Percentiles rank a stretch among this genome's conserved stretches.
Conservation (phyloP, 2,888 invertebrate genomes). For the Rhodophaea formosa region DNA sequence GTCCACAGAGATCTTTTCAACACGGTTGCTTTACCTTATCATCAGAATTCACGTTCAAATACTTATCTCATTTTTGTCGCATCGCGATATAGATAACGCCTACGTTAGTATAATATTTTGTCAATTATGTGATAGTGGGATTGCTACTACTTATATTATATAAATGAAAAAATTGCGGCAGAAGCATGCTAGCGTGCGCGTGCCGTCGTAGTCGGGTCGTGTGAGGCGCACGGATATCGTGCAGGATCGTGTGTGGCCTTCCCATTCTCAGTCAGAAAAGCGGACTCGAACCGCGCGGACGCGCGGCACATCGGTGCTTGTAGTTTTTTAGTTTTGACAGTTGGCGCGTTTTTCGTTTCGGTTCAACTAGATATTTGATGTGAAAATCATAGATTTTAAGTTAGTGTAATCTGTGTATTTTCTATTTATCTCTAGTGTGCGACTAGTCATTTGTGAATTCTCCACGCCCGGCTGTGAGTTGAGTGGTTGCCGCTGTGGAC, state of each 20-base stretch:
- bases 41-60: slow-evolving; percentile 58
- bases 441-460: slow-evolving; percentile 74
- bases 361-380: slow-evolving; percentile 64
- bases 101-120: slow-evolving; percentile 66
- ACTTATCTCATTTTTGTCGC: slow-evolving; percentile 75
- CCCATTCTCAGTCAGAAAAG: slow-evolving; percentile 67
- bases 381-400: slow-evolving; percentile 78
- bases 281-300: slow-evolving; percentile 76
- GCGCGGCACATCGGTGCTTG: slow-evolving; percentile 78
- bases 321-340: slow-evolving; percentile 80
- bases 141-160: slow-evolving; percentile 62
- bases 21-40: slow-evolving; percentile 64
- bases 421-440: slow-evolving; percentile 70
- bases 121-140: slow-evolving; percentile 68
- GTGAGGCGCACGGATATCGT: slow-evolving; percentile 49
- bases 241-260: slow-evolving; percentile 44
- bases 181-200: slow-evolving; percentile 47
- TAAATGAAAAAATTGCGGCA: slow-evolving; percentile 71
- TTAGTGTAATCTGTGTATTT: slow-evolving; percentile 79
- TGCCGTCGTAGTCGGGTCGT: slow-evolving; percentile 43
- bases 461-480: slow-evolving; percentile 70
- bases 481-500: slow-evolving; percentile 57
- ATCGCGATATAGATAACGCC: slow-evolving; percentile 70
- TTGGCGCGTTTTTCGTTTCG: slow-evolving; percentile 79
- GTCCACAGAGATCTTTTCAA: slow-evolving; percentile 60